These are phyloP conservation scores for Podarcis muralis DNA, from an alignment of 2,113 vertebrate genomes.

Conservation along the genomic window DNA sequence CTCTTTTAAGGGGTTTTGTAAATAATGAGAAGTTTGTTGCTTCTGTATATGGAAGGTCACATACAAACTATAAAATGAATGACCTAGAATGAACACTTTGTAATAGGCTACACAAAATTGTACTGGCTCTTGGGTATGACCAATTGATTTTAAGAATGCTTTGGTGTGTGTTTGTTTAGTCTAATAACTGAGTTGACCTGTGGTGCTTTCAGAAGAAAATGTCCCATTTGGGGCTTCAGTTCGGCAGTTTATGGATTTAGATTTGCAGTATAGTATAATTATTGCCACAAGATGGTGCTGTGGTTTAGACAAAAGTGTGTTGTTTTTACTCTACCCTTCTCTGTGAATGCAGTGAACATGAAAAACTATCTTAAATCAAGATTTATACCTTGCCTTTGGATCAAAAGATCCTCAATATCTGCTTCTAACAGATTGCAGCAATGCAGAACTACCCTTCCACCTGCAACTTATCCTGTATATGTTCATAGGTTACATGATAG, in stretches of 20 bases:
- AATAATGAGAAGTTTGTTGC: background rate
- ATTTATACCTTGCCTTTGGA: background rate
- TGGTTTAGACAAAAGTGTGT: background rate
- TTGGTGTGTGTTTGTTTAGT: background rate
- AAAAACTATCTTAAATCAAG: background rate
- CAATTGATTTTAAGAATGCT: background rate
- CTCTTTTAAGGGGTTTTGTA: background rate
- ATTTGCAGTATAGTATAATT: background rate
- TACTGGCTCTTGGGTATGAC: background rate
- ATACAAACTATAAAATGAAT: background rate
- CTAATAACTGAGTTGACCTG: background rate
- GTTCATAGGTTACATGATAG: no score
- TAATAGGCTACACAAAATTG: background rate
- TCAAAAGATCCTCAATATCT: background rate
- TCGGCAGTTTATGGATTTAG: no score
- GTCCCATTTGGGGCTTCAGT: background rate
- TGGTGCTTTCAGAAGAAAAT: background rate
- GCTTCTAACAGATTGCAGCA: background rate
- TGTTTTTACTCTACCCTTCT: background rate
- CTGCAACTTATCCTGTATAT: no score
- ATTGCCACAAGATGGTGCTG: conserved; percentile 53
- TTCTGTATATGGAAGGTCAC: no score
- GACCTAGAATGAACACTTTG: background rate
- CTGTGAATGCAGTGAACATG: no score
- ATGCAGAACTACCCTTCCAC: no score